Conservation (phyloP, 2,797 vertebrate genomes). For the Paratrypauchen microcephalus region DNA sequence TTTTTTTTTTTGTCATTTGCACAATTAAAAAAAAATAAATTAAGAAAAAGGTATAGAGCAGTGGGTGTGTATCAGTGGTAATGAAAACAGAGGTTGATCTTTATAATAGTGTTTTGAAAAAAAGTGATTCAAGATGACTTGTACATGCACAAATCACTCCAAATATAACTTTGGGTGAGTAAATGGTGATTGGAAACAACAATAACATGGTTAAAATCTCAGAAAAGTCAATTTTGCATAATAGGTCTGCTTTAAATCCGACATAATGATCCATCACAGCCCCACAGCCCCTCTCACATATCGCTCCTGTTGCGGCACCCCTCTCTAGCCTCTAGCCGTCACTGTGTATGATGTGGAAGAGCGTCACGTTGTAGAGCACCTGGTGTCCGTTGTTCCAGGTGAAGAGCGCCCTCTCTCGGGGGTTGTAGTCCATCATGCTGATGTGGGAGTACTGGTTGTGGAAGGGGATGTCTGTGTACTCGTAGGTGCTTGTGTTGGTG, state of each 20-base stretch:
- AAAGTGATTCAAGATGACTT: too few relatives aligned
- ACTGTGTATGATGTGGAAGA: conserved; percentile 87
- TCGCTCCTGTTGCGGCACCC: background rate
- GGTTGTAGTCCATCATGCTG: conserved; percentile 99
- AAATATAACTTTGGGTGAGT: too few relatives aligned
- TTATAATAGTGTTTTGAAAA: too few relatives aligned
- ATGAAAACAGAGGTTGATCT: too few relatives aligned
- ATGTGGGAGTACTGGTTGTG: conserved; percentile 98
- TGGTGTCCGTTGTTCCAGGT: conserved; percentile 99
- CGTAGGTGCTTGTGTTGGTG: conserved; percentile 93
- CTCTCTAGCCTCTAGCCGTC: background rate
- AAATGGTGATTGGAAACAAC: too few relatives aligned
- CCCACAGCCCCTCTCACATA: background rate
- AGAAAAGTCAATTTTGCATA: too few relatives aligned
- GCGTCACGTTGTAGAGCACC: conserved; percentile 96
- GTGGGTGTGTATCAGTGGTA: too few relatives aligned
- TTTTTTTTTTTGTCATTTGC: too few relatives aligned
- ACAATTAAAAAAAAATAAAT: too few relatives aligned
- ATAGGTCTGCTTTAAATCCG: background rate
- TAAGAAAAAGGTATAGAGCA: too few relatives aligned
- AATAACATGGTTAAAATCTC: too few relatives aligned
- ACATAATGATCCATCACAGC: background rate
- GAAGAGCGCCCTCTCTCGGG: conserved; percentile 92
- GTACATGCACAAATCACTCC: too few relatives aligned
- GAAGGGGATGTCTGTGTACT: conserved; percentile 98